Percentiles rank a stretch among this genome's conserved stretches.
phyloP scores from a whole-genome alignment of 2,113 vertebrate genomes.

The Spea multiplicata region DNA sequence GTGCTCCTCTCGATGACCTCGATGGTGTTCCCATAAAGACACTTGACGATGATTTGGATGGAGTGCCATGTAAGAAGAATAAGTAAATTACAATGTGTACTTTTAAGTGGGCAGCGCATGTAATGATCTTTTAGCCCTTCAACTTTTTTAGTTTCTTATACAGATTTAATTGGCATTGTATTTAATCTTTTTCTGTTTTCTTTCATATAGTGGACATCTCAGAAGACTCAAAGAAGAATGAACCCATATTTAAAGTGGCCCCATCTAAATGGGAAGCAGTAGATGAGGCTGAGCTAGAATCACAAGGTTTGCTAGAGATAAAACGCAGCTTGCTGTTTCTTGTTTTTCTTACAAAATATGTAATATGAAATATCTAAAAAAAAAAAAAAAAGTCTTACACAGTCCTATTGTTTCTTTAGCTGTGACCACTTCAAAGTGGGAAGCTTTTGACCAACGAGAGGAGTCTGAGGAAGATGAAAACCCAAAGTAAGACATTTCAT shows the following conservation, averaged over 20 bases:
- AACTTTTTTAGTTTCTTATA: neutral
- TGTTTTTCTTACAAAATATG: no score
- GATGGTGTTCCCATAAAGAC: conserved; percentile 92
- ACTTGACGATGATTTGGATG: conserved; percentile 93
- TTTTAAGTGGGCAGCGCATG: neutral
- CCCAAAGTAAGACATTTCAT: conserved; percentile 71
- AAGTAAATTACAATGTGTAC: no score
- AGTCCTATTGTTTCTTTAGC: conserved; percentile 62
- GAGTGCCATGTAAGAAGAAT: conserved; percentile 83
- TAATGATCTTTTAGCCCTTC: neutral
- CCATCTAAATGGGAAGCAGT: conserved; percentile 98
- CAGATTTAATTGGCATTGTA: no score
- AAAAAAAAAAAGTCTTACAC: no score
- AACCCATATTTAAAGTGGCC: conserved; percentile 92
- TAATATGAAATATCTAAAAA: no score
- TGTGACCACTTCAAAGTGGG: conserved; percentile 97
- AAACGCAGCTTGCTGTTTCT: conserved; percentile 2
- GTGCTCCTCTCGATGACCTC: conserved; percentile 83
- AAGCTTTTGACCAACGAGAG: conserved; percentile 90
- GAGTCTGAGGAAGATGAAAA: conserved; percentile 82
- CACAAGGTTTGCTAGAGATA: conserved; percentile 77
- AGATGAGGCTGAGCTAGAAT: conserved; percentile 85
- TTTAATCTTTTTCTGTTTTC: neutral
- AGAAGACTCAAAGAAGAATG: conserved; percentile 80
- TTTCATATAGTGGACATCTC: conserved; percentile 66